Conservation (phyloP, 2,797 vertebrate genomes). For the Lateolabrax maculatus region DNA sequence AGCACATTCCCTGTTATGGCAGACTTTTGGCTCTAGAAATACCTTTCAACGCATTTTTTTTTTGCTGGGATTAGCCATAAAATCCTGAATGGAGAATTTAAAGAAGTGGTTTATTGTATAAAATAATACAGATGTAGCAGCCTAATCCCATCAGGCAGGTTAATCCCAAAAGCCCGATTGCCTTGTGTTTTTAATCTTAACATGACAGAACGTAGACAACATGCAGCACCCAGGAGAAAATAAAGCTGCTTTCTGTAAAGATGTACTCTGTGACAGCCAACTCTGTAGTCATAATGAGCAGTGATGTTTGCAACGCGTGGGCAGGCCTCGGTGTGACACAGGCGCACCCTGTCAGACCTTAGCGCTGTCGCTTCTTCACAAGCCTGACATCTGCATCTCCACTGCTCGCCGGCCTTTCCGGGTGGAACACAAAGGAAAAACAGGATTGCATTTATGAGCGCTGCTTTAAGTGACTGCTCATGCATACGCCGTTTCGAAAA, state of each 20-base stretch:
- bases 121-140: conserved; percentile 29
- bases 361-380: conserved; percentile 25
- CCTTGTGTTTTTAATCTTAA: conserved; percentile 37
- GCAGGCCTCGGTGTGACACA: conserved; percentile 31
- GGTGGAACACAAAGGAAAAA: conserved; percentile 33
- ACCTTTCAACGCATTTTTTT: too few species aligned
- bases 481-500: conserved; percentile 53
- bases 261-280: conserved; percentile 5
- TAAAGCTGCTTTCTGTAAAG: conserved; percentile 20
- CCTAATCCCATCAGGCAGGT: conserved; percentile 16
- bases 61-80: not conserved
- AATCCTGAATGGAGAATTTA: not conserved
- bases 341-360: conserved; percentile 41
- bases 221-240: conserved; percentile 13
- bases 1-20: not conserved
- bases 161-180: conserved; percentile 29
- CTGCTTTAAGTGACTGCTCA: conserved; percentile 51
- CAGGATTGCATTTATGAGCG: conserved; percentile 60
- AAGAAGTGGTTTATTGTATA: not conserved
- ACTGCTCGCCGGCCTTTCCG: conserved; percentile 22
- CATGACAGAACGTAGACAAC: conserved; percentile 22
- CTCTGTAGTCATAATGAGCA: conserved; percentile 27
- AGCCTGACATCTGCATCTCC: conserved; percentile 56
- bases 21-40: too few species aligned
- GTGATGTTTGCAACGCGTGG: conserved; percentile 42